Evolutionary conservation across 2,113 vertebrate species (phyloP).

Genomic region (Coptodon rendalli): DNA sequence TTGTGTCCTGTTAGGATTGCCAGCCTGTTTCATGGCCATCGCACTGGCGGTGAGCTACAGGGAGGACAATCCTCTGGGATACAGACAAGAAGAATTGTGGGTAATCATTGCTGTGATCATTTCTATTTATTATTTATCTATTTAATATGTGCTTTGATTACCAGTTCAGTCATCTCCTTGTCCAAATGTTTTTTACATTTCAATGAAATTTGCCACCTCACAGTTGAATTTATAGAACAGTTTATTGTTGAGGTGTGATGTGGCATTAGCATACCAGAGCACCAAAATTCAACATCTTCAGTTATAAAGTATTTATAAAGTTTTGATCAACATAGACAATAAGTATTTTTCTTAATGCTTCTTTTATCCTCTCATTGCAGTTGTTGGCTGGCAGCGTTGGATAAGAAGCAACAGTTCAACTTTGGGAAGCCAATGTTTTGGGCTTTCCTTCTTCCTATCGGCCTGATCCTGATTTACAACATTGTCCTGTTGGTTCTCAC

Average conservation of each 20-base stretch:
- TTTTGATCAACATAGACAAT: no score
- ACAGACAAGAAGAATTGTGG: constrained; percentile 65
- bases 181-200: background rate
- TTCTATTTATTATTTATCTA: no score
- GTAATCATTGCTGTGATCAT: background rate
- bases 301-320: background rate
- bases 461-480: constrained; percentile 63
- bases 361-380: constrained; percentile 12
- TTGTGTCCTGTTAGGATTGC: constrained; percentile 33
- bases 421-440: constrained; percentile 57
- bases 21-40: constrained; percentile 40
- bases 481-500: constrained; percentile 46
- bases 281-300: background rate
- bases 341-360: no score
- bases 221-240: background rate
- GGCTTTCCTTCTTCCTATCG: constrained; percentile 61
- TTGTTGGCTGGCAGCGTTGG: constrained; percentile 65
- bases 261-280: background rate
- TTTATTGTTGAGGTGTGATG: background rate
- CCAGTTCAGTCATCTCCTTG: background rate
- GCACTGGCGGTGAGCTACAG: constrained; percentile 43
- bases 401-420: constrained; percentile 11
- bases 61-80: constrained; percentile 30
- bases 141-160: no score
- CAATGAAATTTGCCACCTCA: background rate